Evolutionary conservation across 2,113 vertebrate genomes (phyloP).

Genomic region (Trichomycterus rosablanca): DNA sequence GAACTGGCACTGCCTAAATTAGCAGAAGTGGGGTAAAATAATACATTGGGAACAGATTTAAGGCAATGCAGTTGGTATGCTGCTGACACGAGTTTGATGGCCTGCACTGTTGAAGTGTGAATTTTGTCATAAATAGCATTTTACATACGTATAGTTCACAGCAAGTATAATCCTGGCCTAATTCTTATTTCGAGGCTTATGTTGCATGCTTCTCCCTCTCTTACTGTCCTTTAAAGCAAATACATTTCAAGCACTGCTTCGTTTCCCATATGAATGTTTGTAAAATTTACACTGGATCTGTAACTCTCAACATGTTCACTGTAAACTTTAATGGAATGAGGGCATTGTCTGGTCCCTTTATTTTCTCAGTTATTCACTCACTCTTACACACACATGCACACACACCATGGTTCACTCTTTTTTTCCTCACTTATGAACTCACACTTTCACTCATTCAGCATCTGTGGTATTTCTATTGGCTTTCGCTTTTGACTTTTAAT

Average conservation of each 20-base stretch:
- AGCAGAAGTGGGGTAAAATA: no score
- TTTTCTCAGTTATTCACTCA: background rate
- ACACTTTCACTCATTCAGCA: constrained; percentile 56
- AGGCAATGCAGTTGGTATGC: no score
- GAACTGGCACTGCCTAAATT: no score
- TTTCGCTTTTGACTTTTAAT: constrained; percentile 33
- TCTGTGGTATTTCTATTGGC: constrained; percentile 51
- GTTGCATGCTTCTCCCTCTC: constrained; percentile 35
- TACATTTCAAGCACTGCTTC: constrained; percentile 33
- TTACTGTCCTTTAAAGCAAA: constrained; percentile 25
- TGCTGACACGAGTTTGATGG: no score
- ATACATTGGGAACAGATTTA: no score
- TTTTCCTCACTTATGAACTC: constrained; percentile 22
- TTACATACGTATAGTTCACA: background rate
- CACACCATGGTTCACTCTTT: background rate
- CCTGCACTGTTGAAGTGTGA: no score
- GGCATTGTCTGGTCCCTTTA: constrained; percentile 6
- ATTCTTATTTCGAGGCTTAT: constrained; percentile 36
- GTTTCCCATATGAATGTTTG: constrained; percentile 32
- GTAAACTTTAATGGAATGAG: constrained; percentile 18
- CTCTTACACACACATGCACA: background rate
- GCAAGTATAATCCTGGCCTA: background rate
- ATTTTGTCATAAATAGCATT: no score
- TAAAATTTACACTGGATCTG: constrained; percentile 26
- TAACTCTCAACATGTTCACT: constrained; percentile 13